Conservation (phyloP, 2,113 vertebrate genomes). For the Theropithecus gelada region DNA sequence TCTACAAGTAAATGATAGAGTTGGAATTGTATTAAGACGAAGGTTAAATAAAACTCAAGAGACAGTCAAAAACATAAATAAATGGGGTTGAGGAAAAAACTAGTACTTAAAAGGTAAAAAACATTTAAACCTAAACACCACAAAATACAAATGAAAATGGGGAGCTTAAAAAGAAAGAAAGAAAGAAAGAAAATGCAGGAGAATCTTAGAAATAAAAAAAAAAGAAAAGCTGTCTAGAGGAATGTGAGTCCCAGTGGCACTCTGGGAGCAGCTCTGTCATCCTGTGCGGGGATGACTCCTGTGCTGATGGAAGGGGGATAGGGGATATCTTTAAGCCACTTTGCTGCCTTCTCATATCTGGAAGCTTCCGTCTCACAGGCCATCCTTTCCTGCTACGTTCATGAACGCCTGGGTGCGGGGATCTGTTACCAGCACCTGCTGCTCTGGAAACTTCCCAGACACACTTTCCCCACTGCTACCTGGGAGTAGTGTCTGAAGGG, state of each 20-base stretch:
- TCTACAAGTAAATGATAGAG: not conserved
- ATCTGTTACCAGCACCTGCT: not conserved
- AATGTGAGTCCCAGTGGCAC: not conserved
- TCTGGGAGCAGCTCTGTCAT: rapidly evolving
- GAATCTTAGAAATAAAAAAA: not conserved
- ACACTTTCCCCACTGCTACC: rapidly evolving
- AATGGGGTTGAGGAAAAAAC: not conserved
- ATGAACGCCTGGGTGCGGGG: not conserved
- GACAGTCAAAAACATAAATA: not conserved
- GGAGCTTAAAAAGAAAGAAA: not conserved
- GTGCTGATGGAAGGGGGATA: too few relatives aligned
- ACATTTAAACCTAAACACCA: not conserved
- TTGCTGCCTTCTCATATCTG: not conserved
- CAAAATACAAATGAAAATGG: not conserved
- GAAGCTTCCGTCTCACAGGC: not conserved
- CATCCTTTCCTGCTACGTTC: not conserved
- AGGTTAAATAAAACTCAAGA: not conserved
- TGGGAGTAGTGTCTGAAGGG: not conserved
- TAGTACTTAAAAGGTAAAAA: not conserved
- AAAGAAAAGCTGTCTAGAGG: not conserved
- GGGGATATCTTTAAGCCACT: not conserved
- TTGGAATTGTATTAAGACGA: not conserved
- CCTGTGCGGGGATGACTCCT: not conserved
- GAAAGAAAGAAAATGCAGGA: not conserved
- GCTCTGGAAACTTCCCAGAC: not conserved